A percentile compares a stretch with the other conserved stretches of the same genome.
These are phyloP conservation scores for Glaucopsyche alexis DNA, from an alignment of 2,888 invertebrate species.

Conservation along the genomic window DNA sequence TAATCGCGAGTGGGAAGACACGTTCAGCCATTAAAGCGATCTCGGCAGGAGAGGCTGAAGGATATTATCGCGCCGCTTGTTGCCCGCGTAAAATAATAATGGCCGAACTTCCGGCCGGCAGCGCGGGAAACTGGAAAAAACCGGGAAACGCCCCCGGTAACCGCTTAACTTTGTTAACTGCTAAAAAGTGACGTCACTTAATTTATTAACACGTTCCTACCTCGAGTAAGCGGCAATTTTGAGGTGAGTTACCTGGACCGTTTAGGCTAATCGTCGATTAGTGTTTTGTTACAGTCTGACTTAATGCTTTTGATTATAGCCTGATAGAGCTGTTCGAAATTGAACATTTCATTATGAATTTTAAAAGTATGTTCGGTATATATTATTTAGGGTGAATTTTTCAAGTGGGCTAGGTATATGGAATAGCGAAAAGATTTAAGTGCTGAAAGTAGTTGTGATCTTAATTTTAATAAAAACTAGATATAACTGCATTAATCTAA, in stretches of 20 bases:
- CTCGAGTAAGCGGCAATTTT: constrained; percentile 57
- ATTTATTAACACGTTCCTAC: constrained; percentile 76
- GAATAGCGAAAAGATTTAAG: too few relatives aligned
- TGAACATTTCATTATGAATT: background rate
- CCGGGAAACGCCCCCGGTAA: constrained; percentile 74
- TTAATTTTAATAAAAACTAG: too few relatives aligned
- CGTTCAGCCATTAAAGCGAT: constrained; percentile 72
- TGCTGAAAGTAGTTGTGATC: too few relatives aligned
- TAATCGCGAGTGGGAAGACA: constrained; percentile 76
- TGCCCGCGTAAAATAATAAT: constrained; percentile 81
- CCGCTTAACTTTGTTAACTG: constrained; percentile 69
- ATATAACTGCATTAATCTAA: too few relatives aligned
- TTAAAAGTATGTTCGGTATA: background rate
- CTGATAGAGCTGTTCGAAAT: background rate
- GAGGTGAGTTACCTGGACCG: constrained; percentile 57
- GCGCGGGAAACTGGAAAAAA: constrained; percentile 77
- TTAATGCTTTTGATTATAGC: constrained; percentile 1
- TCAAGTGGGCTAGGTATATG: too few relatives aligned
- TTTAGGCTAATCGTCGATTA: constrained; percentile 52
- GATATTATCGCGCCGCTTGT: constrained; percentile 81
- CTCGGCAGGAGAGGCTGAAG: constrained; percentile 60
- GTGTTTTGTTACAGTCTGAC: constrained; percentile 34
- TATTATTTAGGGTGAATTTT: background rate
- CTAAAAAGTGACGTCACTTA: constrained; percentile 76
- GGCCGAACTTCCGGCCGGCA: constrained; percentile 80